Conservation (phyloP, 1,140 invertebrate genomes). For the Drosophila navojoa region DNA sequence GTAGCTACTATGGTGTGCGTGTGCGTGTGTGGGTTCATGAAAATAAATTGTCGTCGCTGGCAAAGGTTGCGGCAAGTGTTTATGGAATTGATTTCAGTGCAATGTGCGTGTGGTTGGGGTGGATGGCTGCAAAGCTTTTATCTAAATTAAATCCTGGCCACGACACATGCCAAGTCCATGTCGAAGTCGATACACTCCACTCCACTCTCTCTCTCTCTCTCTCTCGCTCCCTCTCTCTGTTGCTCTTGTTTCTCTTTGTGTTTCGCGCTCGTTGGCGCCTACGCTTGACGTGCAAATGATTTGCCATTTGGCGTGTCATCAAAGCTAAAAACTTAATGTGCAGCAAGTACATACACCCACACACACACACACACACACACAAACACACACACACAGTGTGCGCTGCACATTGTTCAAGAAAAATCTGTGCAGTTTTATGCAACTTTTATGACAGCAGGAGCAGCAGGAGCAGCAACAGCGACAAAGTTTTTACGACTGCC, state of each 20-base stretch:
- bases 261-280: not conserved
- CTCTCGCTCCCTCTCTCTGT: too few relatives aligned
- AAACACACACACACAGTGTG: not conserved
- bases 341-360: constrained; percentile 14
- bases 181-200: not conserved
- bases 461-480: constrained; percentile 39
- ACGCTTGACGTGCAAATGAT: constrained; percentile 64
- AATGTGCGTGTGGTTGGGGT: constrained; percentile 41
- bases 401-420: constrained; percentile 44
- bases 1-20: constrained; percentile 2
- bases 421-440: constrained; percentile 77
- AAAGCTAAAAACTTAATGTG: constrained; percentile 48
- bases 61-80: constrained; percentile 60
- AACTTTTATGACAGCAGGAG: constrained; percentile 72
- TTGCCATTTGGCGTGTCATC: constrained; percentile 54
- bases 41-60: constrained; percentile 73
- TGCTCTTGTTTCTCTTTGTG: too few relatives aligned
- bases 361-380: not conserved
- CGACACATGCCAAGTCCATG: constrained; percentile 28
- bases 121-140: constrained; percentile 68
- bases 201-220: too few relatives aligned
- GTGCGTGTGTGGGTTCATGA: constrained; percentile 33
- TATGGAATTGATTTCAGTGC: constrained; percentile 77
- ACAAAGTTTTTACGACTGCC: constrained; percentile 40
- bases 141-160: constrained; percentile 77